These are phyloP conservation scores for Picathartes gymnocephalus DNA, from an alignment of 2,113 vertebrate species.

Conservation along the genomic window DNA sequence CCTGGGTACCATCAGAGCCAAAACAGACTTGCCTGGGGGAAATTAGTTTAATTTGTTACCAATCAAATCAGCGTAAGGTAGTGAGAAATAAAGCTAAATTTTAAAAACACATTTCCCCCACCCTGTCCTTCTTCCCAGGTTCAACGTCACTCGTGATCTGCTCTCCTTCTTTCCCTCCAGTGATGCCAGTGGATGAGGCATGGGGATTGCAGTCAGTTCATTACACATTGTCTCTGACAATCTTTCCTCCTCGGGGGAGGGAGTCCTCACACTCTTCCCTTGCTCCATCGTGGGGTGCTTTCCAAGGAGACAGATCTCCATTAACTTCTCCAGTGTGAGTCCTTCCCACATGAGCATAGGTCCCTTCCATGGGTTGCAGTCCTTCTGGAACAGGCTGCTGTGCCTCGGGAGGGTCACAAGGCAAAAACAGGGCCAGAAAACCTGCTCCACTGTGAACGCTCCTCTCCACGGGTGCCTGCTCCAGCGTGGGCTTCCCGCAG, in stretches of 20 bases:
- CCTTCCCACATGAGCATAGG: not conserved
- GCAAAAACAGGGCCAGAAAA: not conserved
- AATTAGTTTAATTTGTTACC: not conserved
- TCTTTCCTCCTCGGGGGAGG: not conserved
- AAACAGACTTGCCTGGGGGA: fast-evolving
- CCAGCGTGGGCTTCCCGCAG: fast-evolving
- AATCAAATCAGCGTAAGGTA: not conserved
- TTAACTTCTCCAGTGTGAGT: not conserved
- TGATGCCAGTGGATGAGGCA: fast-evolving
- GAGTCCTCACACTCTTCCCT: not conserved
- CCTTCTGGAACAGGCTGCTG: not conserved
- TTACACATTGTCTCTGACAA: fast-evolving
- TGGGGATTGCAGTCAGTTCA: not conserved
- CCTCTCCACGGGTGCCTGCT: not conserved
- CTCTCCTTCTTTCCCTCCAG: fast-evolving
- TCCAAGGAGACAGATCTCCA: not conserved
- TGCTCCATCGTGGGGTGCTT: not conserved
- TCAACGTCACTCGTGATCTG: not conserved
- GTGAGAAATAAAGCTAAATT: not conserved
- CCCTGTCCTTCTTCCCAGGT: not conserved
- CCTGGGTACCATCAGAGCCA: fast-evolving
- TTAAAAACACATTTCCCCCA: not conserved
- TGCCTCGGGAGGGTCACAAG: not conserved
- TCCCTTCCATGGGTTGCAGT: not conserved
- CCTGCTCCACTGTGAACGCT: not conserved